Conservation (phyloP, 2,113 vertebrate species). For the Eudyptes chrysolophus region DNA sequence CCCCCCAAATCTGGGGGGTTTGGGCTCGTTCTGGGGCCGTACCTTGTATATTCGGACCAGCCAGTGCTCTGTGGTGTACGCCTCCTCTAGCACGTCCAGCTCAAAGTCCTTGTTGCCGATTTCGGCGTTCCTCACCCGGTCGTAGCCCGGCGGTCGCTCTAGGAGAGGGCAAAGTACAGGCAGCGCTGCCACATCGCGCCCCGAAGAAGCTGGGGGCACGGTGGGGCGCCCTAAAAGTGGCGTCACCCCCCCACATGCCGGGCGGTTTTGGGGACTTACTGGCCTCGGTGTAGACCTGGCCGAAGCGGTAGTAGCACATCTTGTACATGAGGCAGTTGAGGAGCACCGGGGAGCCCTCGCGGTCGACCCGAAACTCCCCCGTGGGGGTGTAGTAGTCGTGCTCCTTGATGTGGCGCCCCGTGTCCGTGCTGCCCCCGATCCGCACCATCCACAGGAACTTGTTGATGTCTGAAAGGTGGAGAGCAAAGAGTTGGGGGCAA, state of each 20-base stretch:
- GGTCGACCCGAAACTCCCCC: slow-evolving; percentile 94
- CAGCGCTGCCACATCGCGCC: fast-evolving
- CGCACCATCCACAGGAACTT: slow-evolving; percentile 99
- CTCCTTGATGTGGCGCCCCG: slow-evolving; percentile 95
- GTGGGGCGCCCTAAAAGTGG: fast-evolving
- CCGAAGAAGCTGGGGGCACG: fast-evolving
- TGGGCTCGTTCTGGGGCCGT: fast-evolving
- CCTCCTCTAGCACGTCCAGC: slow-evolving; percentile 96
- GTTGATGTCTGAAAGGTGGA: slow-evolving; percentile 84
- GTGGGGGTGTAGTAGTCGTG: slow-evolving; percentile 98
- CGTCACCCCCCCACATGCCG: fast-evolving
- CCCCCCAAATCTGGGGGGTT: fast-evolving
- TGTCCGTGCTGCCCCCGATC: slow-evolving; percentile 97
- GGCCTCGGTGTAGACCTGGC: slow-evolving; percentile 99
- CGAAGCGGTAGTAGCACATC: slow-evolving; percentile 99
- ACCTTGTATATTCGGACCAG: slow-evolving; percentile 99
- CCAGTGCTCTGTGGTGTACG: slow-evolving; percentile 98
- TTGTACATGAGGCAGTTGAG: slow-evolving; percentile 99
- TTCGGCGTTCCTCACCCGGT: slow-evolving; percentile 95
- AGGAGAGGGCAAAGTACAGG: background rate
- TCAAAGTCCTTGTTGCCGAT: slow-evolving; percentile 99
- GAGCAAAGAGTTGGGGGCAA: background rate
- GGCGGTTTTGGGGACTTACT: slow-evolving; percentile 79
- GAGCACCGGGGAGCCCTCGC: slow-evolving; percentile 93
- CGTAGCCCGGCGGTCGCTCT: slow-evolving; percentile 98